These are phyloP conservation scores for Ariolimax columbianus DNA, from an alignment of 2,888 invertebrate genomes.

Conservation along the genomic window DNA sequence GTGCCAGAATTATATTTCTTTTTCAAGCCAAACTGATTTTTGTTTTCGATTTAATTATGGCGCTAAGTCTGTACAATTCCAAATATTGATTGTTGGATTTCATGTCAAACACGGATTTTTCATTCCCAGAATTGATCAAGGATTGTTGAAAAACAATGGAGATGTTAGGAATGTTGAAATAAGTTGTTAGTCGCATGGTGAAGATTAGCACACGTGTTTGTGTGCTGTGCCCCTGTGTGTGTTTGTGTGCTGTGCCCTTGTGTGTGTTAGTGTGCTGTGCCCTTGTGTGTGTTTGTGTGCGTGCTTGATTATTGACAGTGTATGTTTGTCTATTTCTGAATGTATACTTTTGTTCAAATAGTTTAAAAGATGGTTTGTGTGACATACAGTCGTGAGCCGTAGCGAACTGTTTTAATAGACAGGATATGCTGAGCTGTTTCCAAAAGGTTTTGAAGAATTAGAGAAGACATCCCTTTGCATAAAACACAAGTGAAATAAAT, in stretches of 20 bases:
- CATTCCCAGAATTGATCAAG: not conserved
- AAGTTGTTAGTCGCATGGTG: no score
- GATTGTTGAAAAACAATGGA: not conserved
- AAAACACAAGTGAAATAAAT: no score
- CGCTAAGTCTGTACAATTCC: not conserved
- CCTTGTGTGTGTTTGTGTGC: no score
- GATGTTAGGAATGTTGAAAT: not conserved
- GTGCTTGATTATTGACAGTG: no score
- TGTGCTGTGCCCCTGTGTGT: not conserved
- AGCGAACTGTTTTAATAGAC: no score
- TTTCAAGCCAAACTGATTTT: not conserved
- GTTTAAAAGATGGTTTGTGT: no score
- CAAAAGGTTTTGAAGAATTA: no score
- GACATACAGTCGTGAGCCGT: no score
- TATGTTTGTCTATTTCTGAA: no score
- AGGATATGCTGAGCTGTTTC: no score
- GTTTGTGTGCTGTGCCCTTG: not conserved
- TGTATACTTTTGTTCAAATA: no score
- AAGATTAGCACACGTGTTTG: not conserved
- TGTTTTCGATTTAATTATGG: not conserved
- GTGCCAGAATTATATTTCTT: not conserved
- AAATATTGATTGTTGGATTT: conserved; percentile 7
- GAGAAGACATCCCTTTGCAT: no score
- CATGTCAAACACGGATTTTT: not conserved
- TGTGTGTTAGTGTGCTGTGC: not conserved